These are phyloP conservation scores for Eudemis profundana DNA, from an alignment of 2,888 invertebrate species.

Conservation along the genomic window DNA sequence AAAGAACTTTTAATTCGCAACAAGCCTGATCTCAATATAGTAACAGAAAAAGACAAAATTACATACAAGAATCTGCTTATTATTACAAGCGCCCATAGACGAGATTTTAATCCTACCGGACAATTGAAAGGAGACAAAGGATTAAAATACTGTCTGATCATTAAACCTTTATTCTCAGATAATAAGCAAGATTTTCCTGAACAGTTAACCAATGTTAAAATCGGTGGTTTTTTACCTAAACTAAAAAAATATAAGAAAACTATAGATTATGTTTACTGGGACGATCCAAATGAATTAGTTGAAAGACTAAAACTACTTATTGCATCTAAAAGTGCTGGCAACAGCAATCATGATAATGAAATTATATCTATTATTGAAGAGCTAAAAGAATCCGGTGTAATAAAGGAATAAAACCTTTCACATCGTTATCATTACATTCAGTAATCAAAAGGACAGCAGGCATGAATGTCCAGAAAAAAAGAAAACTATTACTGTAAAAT, in stretches of 20 bases:
- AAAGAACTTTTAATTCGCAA: conserved; percentile 37
- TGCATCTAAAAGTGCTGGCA: no score
- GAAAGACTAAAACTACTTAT: background rate
- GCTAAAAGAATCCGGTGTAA: no score
- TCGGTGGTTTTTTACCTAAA: background rate
- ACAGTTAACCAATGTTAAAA: background rate
- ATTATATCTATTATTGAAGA: no score
- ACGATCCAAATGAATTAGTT: no score
- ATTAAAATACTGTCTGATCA: conserved; percentile 11
- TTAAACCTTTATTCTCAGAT: conserved; percentile 2
- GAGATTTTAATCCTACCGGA: conserved; percentile 6
- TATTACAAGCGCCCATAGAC: conserved; percentile 20
- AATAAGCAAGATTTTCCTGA: conserved; percentile 7
- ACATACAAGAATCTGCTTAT: conserved; percentile 41
- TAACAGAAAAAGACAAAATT: conserved; percentile 37
- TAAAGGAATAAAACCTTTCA: no score
- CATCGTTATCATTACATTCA: no score
- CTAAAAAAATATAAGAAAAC: no score
- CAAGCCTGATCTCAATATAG: conserved; percentile 21
- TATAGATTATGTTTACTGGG: no score
- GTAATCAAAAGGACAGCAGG: no score
- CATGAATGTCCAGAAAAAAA: no score
- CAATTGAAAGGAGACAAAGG: conserved; percentile 23
- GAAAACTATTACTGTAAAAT: no score
- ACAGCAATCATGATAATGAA: no score